Percentiles rank a stretch among this genome's conserved stretches.
Conservation (phyloP, 2,113 vertebrate species). For the Madoqua kirkii region DNA sequence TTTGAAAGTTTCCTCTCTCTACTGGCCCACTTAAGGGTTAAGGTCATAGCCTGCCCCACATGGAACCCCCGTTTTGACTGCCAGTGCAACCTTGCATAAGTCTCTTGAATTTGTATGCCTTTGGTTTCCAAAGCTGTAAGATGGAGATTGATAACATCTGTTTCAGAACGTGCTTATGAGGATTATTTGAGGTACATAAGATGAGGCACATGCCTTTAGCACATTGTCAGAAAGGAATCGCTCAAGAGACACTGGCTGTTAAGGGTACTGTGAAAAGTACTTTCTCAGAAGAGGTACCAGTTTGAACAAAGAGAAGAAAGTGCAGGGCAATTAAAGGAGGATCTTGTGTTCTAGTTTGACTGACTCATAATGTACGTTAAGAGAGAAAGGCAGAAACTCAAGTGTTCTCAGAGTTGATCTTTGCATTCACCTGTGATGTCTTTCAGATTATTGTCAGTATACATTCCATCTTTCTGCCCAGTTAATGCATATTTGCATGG, state of each 20-base stretch:
- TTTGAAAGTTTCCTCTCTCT: neutral
- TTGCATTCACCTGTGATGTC: neutral
- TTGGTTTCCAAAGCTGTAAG: neutral
- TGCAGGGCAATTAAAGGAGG: neutral
- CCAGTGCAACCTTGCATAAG: neutral
- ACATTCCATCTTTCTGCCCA: neutral
- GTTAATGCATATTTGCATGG: too few relatives aligned
- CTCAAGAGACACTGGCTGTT: neutral
- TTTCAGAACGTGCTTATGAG: neutral
- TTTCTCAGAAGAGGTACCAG: neutral
- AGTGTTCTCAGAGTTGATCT: neutral
- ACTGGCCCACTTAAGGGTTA: too few relatives aligned
- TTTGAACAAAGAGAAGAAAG: neutral
- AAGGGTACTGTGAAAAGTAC: neutral
- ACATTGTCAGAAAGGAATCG: neutral
- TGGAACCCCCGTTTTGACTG: neutral
- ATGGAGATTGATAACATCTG: too few relatives aligned
- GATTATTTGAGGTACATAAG: neutral
- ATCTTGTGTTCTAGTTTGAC: too few relatives aligned
- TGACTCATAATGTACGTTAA: accelerated
- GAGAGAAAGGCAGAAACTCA: neutral
- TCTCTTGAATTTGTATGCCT: neutral
- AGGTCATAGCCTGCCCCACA: neutral
- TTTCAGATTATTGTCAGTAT: neutral
- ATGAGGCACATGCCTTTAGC: accelerated